Evolutionary conservation across 2,113 vertebrate genomes (phyloP).

Genomic region (Plecturocebus donacophilus): DNA sequence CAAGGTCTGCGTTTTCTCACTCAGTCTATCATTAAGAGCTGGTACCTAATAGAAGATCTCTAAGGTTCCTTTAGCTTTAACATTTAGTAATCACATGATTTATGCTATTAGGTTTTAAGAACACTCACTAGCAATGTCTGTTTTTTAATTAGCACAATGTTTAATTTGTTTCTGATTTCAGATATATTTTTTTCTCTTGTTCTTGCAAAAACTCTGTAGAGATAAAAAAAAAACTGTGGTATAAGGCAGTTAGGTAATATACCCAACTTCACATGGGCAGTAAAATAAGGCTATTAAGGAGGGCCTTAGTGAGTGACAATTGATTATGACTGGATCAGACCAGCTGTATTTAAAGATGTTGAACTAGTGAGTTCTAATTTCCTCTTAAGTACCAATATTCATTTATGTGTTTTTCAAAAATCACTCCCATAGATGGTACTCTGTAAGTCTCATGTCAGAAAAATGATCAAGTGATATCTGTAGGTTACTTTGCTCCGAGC

Average conservation of each 20-base stretch:
- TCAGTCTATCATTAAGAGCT: neutral
- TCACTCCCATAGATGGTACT: neutral
- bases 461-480: neutral
- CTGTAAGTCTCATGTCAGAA: neutral
- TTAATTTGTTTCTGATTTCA: constrained; percentile 11
- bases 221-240: neutral
- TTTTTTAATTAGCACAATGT: neutral
- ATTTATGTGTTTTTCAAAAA: neutral
- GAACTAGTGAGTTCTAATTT: neutral
- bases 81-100: neutral
- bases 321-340: neutral
- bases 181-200: neutral
- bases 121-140: neutral
- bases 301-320: neutral
- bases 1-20: neutral
- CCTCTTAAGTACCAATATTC: neutral
- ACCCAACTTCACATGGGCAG: neutral
- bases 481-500: neutral
- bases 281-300: neutral
- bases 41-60: neutral
- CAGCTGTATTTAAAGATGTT: neutral
- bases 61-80: neutral
- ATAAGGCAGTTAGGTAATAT: neutral
- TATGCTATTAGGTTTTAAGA: neutral
- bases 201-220: neutral